Percentiles rank a stretch among this genome's conserved stretches.
Evolutionary conservation across 2,797 vertebrate genomes (phyloP).

Genomic region (Melanotaenia parkinsoni): DNA sequence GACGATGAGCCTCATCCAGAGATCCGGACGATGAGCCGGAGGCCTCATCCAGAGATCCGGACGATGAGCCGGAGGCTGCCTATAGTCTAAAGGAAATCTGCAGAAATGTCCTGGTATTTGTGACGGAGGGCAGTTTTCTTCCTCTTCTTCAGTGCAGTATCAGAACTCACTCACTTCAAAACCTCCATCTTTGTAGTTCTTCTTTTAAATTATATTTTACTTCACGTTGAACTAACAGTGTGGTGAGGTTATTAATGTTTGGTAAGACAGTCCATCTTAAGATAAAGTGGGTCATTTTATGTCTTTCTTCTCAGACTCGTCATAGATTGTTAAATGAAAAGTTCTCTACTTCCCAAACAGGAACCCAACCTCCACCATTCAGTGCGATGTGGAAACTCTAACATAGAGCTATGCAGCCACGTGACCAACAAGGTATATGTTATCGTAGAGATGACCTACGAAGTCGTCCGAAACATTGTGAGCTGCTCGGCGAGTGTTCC

Average conservation of each 20-base stretch:
- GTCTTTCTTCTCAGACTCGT: conserved; percentile 3
- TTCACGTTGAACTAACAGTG: conserved; percentile 20
- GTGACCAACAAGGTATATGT: conserved; percentile 98
- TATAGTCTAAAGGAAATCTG: conserved; percentile 16
- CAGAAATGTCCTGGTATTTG: conserved; percentile 1
- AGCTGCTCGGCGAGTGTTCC: conserved; percentile 96
- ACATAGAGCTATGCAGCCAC: conserved; percentile 89
- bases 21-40: no score
- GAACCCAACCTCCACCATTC: conserved; percentile 48
- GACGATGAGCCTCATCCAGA: no score
- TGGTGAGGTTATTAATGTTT: conserved; percentile 28
- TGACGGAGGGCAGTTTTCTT: conserved; percentile 5
- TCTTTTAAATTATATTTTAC: conserved; percentile 19
- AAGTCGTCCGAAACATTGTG: conserved; percentile 99
- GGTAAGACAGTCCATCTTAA: conserved; percentile 41
- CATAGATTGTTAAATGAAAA: neutral
- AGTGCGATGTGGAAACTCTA: conserved; percentile 45
- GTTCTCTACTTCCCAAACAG: conserved; percentile 14
- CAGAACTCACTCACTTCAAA: conserved; percentile 47
- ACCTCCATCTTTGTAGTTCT: conserved; percentile 21
- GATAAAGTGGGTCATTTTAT: conserved; percentile 34
- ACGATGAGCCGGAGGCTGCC: neutral
- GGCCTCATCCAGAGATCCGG: no score
- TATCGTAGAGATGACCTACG: conserved; percentile 98
- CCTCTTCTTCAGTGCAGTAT: conserved; percentile 59